Percentiles rank a stretch among this genome's conserved stretches.
Evolutionary conservation across 2,797 vertebrate species (phyloP).

Genomic region (Lithobates pipiens): DNA sequence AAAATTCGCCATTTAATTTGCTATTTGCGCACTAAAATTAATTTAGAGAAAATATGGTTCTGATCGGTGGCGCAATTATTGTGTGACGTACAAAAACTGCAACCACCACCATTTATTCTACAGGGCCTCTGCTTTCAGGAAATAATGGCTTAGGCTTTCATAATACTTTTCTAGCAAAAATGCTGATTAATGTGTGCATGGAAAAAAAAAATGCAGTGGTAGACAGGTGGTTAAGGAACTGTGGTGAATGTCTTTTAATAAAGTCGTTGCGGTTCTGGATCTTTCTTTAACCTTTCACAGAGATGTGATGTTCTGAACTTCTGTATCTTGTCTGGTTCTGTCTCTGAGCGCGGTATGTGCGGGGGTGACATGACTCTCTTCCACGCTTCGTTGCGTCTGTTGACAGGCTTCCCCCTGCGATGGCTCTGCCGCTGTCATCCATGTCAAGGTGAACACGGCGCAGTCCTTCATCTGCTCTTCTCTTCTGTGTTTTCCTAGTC

Average conservation of each 20-base stretch:
- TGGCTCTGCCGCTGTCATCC: background rate
- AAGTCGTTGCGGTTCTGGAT: background rate
- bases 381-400: background rate
- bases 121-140: too few species aligned
- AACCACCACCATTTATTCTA: too few species aligned
- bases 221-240: background rate
- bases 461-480: background rate
- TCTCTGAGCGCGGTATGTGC: background rate
- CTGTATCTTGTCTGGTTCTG: background rate
- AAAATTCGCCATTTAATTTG: too few species aligned
- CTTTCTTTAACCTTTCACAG: background rate
- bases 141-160: too few species aligned
- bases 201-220: too few species aligned
- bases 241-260: background rate
- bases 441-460: background rate
- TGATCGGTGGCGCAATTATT: too few species aligned
- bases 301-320: background rate
- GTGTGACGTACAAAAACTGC: too few species aligned
- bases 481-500: too few species aligned
- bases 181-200: too few species aligned
- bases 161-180: too few species aligned
- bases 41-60: too few species aligned
- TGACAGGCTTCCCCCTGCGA: background rate
- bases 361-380: background rate
- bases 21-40: too few species aligned